Evolutionary conservation across 2,888 invertebrate species (phyloP), one percentile per base, ranked within the genome.

Genomic region (Rhodophaea formosa): DNA sequence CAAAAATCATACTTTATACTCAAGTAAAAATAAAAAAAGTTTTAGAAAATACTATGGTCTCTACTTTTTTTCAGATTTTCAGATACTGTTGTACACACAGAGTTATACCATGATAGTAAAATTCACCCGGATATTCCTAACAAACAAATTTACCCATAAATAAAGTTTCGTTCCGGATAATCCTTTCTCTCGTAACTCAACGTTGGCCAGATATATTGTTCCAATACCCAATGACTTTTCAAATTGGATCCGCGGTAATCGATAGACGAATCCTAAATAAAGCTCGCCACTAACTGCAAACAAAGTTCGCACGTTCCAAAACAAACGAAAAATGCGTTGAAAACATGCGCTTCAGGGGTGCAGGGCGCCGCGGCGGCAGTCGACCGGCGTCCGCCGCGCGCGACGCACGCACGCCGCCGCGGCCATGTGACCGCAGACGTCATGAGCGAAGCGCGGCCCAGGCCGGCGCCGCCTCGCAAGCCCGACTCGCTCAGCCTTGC

Each of bases 391-490:
- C 75, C 80, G 82, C 80, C 82, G 81, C 74, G 80, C 77, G 79
- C 83, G 87, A 78, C 84, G 77, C 77, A 72, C 79, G 81, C 70
- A 77, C 84, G 77, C 77, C 74, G 77, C 80, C 70, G 69, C 69
- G 73, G 77, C 74, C 75, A 77, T 78, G 81, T 79, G 76, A 77
- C 76, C 79, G 70, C 74, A 77, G 80, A 82, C 82, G 67, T 75
- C 77, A 87, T 87, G 86, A 86, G 84, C 77, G 88, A 82, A 84
- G 87, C 86, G 86, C 86, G 88, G 85, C 87, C 86, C 64, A 76
- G 87, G 87, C 89, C 89, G 70, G 87, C 88, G 85, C 89, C 90
- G 85, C 90, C 88, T 82, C 89, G 89, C 72, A 89, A 89, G 77
- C 89, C 88, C 60, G 85, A 83, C 84, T 84, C 83, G 67, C 79